Evolutionary conservation across 2,888 invertebrate species (phyloP), one percentile per base, ranked within the genome.

Genomic region (Erebia aethiops): DNA sequence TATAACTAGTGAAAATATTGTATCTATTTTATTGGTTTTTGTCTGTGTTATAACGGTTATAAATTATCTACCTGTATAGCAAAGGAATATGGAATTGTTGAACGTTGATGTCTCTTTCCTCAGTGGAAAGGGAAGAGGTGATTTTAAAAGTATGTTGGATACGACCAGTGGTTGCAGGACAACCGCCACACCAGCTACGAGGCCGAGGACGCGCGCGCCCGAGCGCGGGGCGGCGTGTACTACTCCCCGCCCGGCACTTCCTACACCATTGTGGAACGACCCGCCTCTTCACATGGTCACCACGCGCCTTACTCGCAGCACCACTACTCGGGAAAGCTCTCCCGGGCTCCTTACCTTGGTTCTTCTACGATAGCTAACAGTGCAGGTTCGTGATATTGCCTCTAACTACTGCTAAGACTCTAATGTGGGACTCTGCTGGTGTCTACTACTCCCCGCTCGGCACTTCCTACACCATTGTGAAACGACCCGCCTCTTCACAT

Each of bases 161-260:
- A 76, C 78, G 77, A 80, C 71, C 80, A 87, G 83, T 89, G 87
- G 85, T 88, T 90, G 79, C 88, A 93, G 91, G 92, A 93, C 85
- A 92, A 91, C 82, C 88, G 92, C 70, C 90, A 92, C 80, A 87
- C 89, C 83, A 88, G 93, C 82, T 93, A 91, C 84, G 94, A 88
- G 87, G 92, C 91, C 80, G 93, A 87, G 81, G 94, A 90, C 78
- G 92, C 91, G 72, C 85, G 91, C 60, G 86, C 82, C 76, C 91
- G 96, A 79, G 94, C 94, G 76, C 95, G 96, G 63, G 95, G 96
- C 77, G 95, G 96, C 76, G 94, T 96, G 76, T 97, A 97, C 90
- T 97, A 97, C 89, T 97, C 97, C 76, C 97, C 97, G 71, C 97
- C 97, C 43, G 97, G 97, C 75, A 97, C 97, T 77, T 97, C 97